Conservation (phyloP, 2,797 vertebrate species). For the Danio tinwini region DNA sequence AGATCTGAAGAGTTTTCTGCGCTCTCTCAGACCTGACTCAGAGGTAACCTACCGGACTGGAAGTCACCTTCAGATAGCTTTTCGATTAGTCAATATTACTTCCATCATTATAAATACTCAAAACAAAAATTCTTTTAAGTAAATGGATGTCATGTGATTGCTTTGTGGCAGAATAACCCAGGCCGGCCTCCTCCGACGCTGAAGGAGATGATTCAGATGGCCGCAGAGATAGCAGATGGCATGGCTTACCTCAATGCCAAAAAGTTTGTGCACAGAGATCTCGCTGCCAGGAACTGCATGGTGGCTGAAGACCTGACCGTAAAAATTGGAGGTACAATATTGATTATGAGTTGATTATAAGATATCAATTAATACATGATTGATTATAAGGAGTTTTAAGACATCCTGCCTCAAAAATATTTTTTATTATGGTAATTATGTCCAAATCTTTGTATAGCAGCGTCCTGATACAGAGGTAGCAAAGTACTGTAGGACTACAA, state of each 20-base stretch:
- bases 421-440: too few species aligned
- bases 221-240: slow-evolving; percentile 93
- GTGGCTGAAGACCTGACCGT: slow-evolving; percentile 92
- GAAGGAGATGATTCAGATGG: slow-evolving; percentile 96
- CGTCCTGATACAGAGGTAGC: too few species aligned
- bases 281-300: slow-evolving; percentile 98
- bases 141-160: slow-evolving; percentile 4
- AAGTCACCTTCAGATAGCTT: not conserved
- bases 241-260: slow-evolving; percentile 98
- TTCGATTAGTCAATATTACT: not conserved
- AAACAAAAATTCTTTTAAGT: not conserved
- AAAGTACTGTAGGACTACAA: too few species aligned
- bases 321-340: slow-evolving; percentile 89
- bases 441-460: too few species aligned
- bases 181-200: slow-evolving; percentile 90
- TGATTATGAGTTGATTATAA: too few species aligned
- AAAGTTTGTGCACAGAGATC: slow-evolving; percentile 96
- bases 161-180: slow-evolving; percentile 85
- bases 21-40: slow-evolving; percentile 89
- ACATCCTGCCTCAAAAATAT: not conserved
- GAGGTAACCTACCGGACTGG: slow-evolving; percentile 79
- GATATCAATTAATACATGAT: too few species aligned
- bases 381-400: not conserved
- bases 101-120: not conserved
- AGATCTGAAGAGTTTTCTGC: slow-evolving; percentile 93